phyloP scores from a whole-genome alignment of 2,797 vertebrate genomes.

The Phylloscopus collybita region DNA sequence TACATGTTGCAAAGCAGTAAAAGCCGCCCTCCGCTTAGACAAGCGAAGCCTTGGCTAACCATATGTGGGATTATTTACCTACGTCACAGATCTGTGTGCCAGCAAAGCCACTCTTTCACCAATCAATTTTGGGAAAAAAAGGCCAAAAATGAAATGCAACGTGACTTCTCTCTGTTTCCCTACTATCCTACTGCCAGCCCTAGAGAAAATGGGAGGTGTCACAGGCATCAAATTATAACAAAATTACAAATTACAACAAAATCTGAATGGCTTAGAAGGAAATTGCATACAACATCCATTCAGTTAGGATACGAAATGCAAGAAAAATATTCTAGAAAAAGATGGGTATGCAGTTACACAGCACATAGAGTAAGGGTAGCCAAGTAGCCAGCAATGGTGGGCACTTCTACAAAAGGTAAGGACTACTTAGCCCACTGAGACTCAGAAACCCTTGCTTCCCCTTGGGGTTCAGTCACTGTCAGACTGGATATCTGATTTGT shows the following conservation, averaged over 20 bases:
- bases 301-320: not conserved
- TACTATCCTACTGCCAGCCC: not conserved
- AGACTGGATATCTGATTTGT: not conserved
- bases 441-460: not conserved
- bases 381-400: not conserved
- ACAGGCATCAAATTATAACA: not conserved
- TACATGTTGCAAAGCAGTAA: not conserved
- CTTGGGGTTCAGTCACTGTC: not conserved
- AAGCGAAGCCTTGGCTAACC: constrained; percentile 1
- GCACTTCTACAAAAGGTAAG: not conserved
- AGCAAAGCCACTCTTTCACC: not conserved
- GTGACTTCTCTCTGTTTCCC: not conserved
- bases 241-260: not conserved
- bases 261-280: not conserved
- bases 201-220: not conserved
- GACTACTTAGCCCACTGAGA: not conserved
- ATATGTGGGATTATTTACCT: constrained; percentile 19
- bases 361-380: not conserved
- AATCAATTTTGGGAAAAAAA: not conserved
- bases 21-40: not conserved
- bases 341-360: not conserved
- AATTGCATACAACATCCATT: not conserved
- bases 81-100: not conserved
- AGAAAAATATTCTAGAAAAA: not conserved
- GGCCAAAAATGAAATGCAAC: not conserved